Conservation (phyloP, 2,797 vertebrate genomes). For the Enoplosus armatus region DNA sequence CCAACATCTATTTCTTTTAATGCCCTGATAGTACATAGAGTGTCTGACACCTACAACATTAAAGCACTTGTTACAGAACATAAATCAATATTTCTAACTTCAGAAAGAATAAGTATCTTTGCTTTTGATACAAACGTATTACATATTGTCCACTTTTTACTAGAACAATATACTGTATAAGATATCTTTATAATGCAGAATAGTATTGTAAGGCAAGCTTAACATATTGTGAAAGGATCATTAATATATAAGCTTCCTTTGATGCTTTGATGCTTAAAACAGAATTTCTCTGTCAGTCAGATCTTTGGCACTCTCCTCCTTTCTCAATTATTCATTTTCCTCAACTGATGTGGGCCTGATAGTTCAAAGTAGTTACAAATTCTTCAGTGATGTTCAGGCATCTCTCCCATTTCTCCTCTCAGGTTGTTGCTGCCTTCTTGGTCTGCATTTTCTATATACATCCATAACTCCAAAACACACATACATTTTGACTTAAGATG, state of each 20-base stretch:
- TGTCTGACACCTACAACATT: neutral
- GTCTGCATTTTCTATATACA: neutral
- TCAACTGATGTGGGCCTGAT: constrained; percentile 25
- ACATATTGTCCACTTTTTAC: neutral
- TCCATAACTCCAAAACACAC: neutral
- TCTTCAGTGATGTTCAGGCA: constrained; percentile 30
- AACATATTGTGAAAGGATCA: constrained; percentile 16
- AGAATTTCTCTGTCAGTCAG: constrained; percentile 39
- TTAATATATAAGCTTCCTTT: constrained; percentile 33
- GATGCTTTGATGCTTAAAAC: constrained; percentile 48
- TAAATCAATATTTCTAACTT: neutral
- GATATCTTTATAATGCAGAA: neutral
- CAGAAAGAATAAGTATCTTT: neutral
- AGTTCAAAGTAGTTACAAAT: constrained; percentile 35
- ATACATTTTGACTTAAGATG: constrained; percentile 7
- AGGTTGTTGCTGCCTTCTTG: neutral
- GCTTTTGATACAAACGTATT: neutral
- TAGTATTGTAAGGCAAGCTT: neutral
- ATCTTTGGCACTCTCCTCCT: constrained; percentile 20
- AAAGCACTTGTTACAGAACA: neutral
- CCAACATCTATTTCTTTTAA: neutral
- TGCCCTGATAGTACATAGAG: neutral
- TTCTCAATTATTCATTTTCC: constrained; percentile 57
- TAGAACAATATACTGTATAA: too few relatives aligned
- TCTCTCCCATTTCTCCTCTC: neutral